phyloP scores from a whole-genome alignment of 2,888 invertebrate species.

The Drosophila leonis region DNA sequence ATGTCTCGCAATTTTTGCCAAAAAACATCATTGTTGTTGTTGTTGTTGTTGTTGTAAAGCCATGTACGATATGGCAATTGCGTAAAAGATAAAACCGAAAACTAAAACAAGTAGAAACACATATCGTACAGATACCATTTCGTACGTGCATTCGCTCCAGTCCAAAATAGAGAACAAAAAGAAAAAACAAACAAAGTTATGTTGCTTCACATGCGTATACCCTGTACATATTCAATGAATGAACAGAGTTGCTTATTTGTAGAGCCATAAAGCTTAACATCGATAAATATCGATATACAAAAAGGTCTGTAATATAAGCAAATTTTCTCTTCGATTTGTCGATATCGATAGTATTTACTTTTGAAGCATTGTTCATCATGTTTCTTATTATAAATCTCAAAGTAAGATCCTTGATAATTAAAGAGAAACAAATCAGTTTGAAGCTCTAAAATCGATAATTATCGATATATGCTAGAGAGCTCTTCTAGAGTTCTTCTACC shows the following conservation, averaged over 20 bases:
- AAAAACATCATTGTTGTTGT: constrained; percentile 33
- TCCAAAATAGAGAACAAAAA: constrained; percentile 20
- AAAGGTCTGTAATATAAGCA: too few relatives aligned
- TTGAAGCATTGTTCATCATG: too few relatives aligned
- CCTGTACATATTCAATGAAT: neutral
- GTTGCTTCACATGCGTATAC: neutral
- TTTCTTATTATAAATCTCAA: too few relatives aligned
- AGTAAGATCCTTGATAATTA: too few relatives aligned
- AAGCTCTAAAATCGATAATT: too few relatives aligned
- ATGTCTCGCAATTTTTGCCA: constrained; percentile 43
- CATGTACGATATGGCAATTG: constrained; percentile 26
- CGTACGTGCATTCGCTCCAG: constrained; percentile 7
- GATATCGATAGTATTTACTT: too few relatives aligned
- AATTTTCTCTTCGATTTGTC: too few relatives aligned
- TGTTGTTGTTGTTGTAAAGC: constrained; percentile 28
- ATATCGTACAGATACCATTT: constrained; percentile 10
- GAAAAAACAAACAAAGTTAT: neutral
- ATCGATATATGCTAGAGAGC: too few relatives aligned
- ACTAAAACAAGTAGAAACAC: constrained; percentile 5
- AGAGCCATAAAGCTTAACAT: neutral
- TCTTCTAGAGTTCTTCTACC: too few relatives aligned
- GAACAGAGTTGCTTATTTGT: neutral
- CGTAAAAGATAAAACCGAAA: constrained; percentile 7
- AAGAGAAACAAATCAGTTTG: too few relatives aligned
- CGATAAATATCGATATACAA: neutral